These are phyloP conservation scores for Silurus aristotelis DNA, from an alignment of 2,797 vertebrate species.

Conservation along the genomic window DNA sequence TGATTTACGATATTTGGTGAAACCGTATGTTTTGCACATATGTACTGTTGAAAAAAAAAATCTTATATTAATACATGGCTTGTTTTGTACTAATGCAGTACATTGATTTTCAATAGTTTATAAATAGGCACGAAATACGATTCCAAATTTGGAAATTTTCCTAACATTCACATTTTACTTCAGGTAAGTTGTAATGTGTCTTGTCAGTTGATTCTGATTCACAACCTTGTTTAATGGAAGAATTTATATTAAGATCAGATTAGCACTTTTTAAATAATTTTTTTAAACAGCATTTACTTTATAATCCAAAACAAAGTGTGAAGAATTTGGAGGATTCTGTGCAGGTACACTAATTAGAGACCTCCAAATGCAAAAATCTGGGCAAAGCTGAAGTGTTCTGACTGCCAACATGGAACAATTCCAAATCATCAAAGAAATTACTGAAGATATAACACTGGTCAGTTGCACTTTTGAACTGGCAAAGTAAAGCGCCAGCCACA, in stretches of 20 bases:
- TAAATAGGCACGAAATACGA: constrained; percentile 15
- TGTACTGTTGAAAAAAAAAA: not conserved
- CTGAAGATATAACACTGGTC: constrained; percentile 40
- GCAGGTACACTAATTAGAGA: not conserved
- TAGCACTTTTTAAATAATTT: not conserved
- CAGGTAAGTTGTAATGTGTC: constrained; percentile 25
- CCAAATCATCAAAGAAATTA: constrained; percentile 8
- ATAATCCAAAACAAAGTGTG: constrained; percentile 10
- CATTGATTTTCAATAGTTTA: not conserved
- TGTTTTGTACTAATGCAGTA: constrained; percentile 9
- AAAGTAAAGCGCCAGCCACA: constrained; percentile 18
- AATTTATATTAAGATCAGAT: not conserved
- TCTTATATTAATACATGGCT: constrained; percentile 10
- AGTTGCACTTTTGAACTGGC: constrained; percentile 22
- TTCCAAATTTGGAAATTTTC: not conserved
- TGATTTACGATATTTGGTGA: constrained; percentile 6
- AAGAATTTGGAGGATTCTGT: not conserved
- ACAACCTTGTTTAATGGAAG: not conserved
- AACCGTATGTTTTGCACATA: not conserved
- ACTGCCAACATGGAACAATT: not conserved
- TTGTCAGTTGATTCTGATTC: constrained; percentile 8
- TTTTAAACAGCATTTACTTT: constrained; percentile 4
- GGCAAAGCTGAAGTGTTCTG: not conserved
- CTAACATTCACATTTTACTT: constrained; percentile 44
- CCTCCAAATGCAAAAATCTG: constrained; percentile 9